These are phyloP conservation scores for Zhengitettix transpicula DNA, from an alignment of 2,888 invertebrate genomes.

Conservation along the genomic window DNA sequence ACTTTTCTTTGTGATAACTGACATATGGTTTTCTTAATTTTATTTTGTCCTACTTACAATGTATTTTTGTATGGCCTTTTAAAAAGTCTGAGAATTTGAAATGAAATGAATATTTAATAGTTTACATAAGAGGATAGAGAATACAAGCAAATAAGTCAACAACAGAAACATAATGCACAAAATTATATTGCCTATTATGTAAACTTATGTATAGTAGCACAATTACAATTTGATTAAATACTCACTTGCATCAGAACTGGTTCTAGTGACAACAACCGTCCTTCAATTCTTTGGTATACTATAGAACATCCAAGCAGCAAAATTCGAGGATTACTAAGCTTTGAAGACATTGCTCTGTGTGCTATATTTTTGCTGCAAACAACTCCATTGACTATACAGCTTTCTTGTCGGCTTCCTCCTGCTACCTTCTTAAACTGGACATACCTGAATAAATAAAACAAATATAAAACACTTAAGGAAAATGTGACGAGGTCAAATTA, in stretches of 20 bases:
- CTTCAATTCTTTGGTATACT: conserved; percentile 87
- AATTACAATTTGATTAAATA: not conserved
- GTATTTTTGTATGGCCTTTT: too few relatives aligned
- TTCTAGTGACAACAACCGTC: conserved; percentile 82
- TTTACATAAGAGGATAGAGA: too few relatives aligned
- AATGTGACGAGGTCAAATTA: too few relatives aligned
- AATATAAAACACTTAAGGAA: not conserved
- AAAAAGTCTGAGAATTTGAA: too few relatives aligned
- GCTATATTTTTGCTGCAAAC: conserved; percentile 90
- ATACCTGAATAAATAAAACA: conserved; percentile 26
- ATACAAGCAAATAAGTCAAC: too few relatives aligned
- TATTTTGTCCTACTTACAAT: too few relatives aligned
- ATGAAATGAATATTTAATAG: too few relatives aligned
- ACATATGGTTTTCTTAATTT: too few relatives aligned
- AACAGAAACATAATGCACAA: too few relatives aligned
- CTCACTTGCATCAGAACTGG: conserved; percentile 78
- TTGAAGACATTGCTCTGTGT: conserved; percentile 71
- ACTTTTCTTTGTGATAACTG: too few relatives aligned
- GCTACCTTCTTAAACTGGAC: conserved; percentile 89
- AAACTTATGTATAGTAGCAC: too few relatives aligned
- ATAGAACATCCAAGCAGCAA: conserved; percentile 77
- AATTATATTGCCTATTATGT: too few relatives aligned
- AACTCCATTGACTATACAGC: conserved; percentile 69
- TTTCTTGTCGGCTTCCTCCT: conserved; percentile 58
- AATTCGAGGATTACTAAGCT: conserved; percentile 67